A percentile compares a stretch with the other conserved stretches of the same genome.
Evolutionary conservation across 2,888 invertebrate genomes (phyloP).

Genomic region (Noctua janthina): DNA sequence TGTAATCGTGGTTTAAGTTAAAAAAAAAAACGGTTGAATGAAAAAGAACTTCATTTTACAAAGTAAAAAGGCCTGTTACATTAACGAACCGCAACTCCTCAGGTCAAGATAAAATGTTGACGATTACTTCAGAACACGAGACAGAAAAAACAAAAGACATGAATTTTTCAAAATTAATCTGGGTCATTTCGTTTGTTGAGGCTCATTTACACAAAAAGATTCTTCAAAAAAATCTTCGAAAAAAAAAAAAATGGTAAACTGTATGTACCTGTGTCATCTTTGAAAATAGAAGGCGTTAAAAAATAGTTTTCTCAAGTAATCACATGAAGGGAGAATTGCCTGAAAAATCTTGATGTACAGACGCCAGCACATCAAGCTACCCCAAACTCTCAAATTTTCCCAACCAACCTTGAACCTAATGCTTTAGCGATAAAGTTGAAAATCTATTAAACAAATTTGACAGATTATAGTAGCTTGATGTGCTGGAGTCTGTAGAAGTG

Average conservation of each 20-base stretch:
- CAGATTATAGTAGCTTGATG: too few species aligned
- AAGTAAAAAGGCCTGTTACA: slow-evolving; percentile 4
- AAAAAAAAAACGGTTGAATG: background rate
- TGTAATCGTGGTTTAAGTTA: too few species aligned
- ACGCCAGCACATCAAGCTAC: too few species aligned
- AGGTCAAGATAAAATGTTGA: slow-evolving; percentile 3
- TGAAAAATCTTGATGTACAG: background rate
- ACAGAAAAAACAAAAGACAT: slow-evolving; percentile 6
- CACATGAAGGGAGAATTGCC: background rate
- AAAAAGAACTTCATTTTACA: background rate
- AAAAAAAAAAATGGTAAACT: background rate
- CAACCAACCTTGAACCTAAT: too few species aligned
- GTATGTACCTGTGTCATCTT: background rate
- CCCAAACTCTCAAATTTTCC: too few species aligned
- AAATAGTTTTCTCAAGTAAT: background rate
- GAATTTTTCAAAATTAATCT: slow-evolving; percentile 3
- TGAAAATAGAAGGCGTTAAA: background rate
- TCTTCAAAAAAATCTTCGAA: background rate
- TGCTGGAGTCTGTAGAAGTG: background rate
- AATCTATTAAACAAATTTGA: too few species aligned
- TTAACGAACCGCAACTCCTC: background rate
- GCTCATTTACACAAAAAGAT: background rate
- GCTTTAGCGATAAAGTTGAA: too few species aligned
- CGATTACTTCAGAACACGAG: background rate
- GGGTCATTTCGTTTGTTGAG: slow-evolving; percentile 17